Evolutionary conservation across 2,888 invertebrate genomes (phyloP), one percentile per base, ranked within the genome.

Genomic region (Caenorhabditis angaria): DNA sequence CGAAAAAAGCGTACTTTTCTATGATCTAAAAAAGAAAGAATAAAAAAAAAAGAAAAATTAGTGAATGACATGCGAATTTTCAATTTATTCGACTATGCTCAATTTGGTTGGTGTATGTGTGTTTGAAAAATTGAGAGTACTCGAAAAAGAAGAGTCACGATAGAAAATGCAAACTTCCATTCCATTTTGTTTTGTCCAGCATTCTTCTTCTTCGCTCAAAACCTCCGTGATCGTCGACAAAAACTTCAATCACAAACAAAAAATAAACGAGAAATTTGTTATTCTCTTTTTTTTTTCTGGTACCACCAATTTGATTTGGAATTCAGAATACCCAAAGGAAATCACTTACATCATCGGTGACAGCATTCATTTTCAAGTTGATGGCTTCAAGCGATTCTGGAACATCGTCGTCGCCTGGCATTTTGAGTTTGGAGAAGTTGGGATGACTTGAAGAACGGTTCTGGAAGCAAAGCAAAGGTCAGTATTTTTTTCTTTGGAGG

Each of bases 361-460:
- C 82, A 12, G 81, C 76, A 67, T 87, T 86, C 80, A 87, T 87
- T 67, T 83, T 84, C 58, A 87, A 80, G 70, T 87, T 85, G 74
- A 87, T 87, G 57, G 81, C 82, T 71, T 87, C 85, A 53, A 86
- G 80, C 32, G 82, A 79, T 56, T 87, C 83, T 51, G 87, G 87
- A 60, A 85, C 75, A 63, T 82, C 83, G 68, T 83, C 82, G 51
- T 76, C 76, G 50, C 62, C 75, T 12, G 74, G 60, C 74, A 74
- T 74, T 54, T 41, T 41, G 41, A 41, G n/a, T n/a, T n/a, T n/a
- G n/a, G n/a, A n/a, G n/a, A n/a, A n/a, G n/a, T n/a, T 41, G 41
- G 41, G 10, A 3, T 18, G 2, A 18, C 3, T 53, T 3, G 24
- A 25, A 20, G 2, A 3, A 14, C 24, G 12, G 53, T 20, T 53